These are phyloP conservation scores for Eumacrocentrus americanus DNA, from an alignment of 2,888 invertebrate genomes.

Conservation along the genomic window DNA sequence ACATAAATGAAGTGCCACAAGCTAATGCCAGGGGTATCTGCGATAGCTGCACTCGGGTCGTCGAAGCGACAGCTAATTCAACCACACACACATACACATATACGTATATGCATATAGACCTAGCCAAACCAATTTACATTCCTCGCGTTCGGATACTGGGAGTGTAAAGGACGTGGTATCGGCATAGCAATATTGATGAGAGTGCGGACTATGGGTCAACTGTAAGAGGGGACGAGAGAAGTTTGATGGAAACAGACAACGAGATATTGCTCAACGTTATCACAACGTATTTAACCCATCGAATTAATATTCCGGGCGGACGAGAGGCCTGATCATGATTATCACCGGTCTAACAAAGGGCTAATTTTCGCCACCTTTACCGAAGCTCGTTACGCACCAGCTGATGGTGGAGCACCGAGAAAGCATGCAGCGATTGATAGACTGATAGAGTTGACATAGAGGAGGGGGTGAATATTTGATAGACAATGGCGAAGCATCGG, in stretches of 20 bases:
- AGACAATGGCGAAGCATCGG: neutral
- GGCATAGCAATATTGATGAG: slow-evolving; percentile 29
- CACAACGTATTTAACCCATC: slow-evolving; percentile 22
- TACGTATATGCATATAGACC: neutral
- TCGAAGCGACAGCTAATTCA: slow-evolving; percentile 15
- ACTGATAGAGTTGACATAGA: too few relatives aligned
- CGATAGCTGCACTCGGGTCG: neutral
- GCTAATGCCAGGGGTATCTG: slow-evolving; percentile 13
- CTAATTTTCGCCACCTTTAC: slow-evolving; percentile 15
- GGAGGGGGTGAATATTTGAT: neutral
- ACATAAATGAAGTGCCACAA: slow-evolving; percentile 6
- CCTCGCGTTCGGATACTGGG: slow-evolving; percentile 23
- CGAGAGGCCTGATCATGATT: neutral
- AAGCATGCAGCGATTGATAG: too few relatives aligned
- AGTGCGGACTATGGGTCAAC: slow-evolving; percentile 10
- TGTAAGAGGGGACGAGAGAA: slow-evolving; percentile 2
- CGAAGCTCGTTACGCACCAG: too few relatives aligned
- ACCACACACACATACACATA: neutral
- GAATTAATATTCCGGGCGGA: slow-evolving; percentile 16
- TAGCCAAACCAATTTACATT: slow-evolving; percentile 28
- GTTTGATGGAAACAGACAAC: slow-evolving; percentile 4
- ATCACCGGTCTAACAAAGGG: slow-evolving; percentile 14
- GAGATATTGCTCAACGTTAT: neutral
- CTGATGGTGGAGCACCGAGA: neutral
- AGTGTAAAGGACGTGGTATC: slow-evolving; percentile 25